phyloP scores from a whole-genome alignment of 2,797 vertebrate genomes.

The Acipenser ruthenus region DNA sequence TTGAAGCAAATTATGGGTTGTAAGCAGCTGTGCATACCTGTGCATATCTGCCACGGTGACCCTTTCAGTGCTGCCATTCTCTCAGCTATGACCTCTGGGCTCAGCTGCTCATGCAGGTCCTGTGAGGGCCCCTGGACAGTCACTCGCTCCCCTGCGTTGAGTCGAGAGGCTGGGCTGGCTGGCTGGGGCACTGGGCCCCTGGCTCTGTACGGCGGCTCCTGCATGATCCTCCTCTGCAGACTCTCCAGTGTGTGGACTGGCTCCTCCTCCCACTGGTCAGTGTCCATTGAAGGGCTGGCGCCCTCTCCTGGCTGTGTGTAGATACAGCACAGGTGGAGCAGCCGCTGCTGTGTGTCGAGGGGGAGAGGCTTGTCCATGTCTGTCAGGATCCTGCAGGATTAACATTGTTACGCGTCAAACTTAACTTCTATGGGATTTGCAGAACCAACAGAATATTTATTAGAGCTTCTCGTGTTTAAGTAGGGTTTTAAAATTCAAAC shows the following conservation, averaged over 20 bases:
- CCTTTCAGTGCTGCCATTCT: conserved; percentile 65
- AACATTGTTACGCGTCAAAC: too few species aligned
- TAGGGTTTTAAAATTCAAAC: too few species aligned
- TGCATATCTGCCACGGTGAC: conserved; percentile 76
- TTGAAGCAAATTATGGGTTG: background rate
- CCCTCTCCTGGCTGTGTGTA: conserved; percentile 66
- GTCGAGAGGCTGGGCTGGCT: background rate
- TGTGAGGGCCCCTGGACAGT: conserved; percentile 26
- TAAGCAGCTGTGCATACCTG: conserved; percentile 43
- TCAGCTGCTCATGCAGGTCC: conserved; percentile 37
- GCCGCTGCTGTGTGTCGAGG: conserved; percentile 62
- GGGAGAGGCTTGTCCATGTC: conserved; percentile 79
- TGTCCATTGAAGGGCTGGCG: conserved; percentile 20
- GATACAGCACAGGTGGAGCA: conserved; percentile 78
- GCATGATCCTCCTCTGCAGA: conserved; percentile 62
- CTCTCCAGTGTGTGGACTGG: conserved; percentile 80
- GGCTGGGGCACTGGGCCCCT: conserved; percentile 18
- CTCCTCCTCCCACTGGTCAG: conserved; percentile 38
- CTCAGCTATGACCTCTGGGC: conserved; percentile 50
- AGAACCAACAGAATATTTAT: too few species aligned
- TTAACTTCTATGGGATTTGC: too few species aligned
- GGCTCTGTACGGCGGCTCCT: conserved; percentile 33
- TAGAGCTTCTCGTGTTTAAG: too few species aligned
- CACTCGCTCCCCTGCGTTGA: too few species aligned
- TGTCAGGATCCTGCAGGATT: conserved; percentile 62